Evolutionary conservation across 2,888 invertebrate genomes (phyloP).

Genomic region (Globia sparganii): DNA sequence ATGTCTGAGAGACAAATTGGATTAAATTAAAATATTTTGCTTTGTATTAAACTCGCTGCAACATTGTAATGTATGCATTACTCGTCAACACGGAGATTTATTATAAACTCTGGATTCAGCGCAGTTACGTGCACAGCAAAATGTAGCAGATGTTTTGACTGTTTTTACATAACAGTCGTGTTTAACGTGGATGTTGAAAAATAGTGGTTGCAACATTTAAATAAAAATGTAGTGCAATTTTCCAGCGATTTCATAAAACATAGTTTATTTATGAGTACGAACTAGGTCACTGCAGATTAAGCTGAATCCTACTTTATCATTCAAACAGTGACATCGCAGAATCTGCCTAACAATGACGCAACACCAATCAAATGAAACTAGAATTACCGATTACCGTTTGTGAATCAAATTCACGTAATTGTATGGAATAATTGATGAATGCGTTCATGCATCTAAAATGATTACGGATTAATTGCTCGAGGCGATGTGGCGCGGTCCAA

Average conservation of each 20-base stretch:
- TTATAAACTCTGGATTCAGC: conserved; percentile 18
- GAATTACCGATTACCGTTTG: conserved; percentile 55
- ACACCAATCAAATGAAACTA: conserved; percentile 44
- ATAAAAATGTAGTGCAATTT: conserved; percentile 23
- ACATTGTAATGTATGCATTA: conserved; percentile 43
- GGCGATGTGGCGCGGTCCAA: conserved; percentile 30
- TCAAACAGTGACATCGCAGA: conserved; percentile 41
- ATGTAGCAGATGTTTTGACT: conserved; percentile 26
- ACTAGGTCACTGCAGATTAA: conserved; percentile 50
- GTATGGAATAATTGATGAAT: conserved; percentile 59
- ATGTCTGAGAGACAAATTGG: not conserved
- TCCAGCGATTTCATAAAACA: conserved; percentile 13
- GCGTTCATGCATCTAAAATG: conserved; percentile 63
- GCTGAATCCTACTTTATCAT: conserved; percentile 38
- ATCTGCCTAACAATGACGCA: conserved; percentile 43
- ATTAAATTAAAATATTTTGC: conserved; percentile 16
- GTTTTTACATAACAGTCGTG: conserved; percentile 3
- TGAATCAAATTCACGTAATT: conserved; percentile 61
- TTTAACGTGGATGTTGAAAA: conserved; percentile 6
- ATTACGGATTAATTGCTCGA: conserved; percentile 63
- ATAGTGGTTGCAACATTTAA: not conserved
- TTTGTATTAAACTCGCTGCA: conserved; percentile 16
- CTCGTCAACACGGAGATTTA: conserved; percentile 34
- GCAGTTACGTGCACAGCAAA: conserved; percentile 34
- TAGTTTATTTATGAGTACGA: conserved; percentile 24